Base-by-base conservation (phyloP, 2,113 vertebrate genomes). In the Zapus hudsonius region DNA sequence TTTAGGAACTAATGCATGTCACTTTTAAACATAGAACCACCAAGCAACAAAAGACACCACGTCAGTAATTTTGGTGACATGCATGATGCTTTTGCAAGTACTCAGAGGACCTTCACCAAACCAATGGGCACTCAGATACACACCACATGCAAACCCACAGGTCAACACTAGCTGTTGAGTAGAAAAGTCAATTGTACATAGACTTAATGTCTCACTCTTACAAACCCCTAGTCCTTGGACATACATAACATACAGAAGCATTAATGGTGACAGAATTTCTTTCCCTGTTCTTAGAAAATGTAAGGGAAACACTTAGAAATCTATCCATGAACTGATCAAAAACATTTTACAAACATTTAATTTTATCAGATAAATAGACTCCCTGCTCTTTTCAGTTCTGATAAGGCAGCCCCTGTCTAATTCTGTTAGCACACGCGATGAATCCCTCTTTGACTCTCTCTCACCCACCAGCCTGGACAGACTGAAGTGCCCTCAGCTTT, bases 401-500 rank as follows among this genome's bases (percentile, higher is more conserved):
- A 83, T 64, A 73, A 87, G 40, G 63, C 75, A 78, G 36, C 66
- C 57, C 44, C 31, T 67, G 83, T 87, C 92, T 92, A 90, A 80
- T 92, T 87, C 36, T 3, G 86, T 98, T 96, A 96, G 90, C 79
- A 87, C 95, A 91, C 74, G 67, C 42, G 59, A 95, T 89, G 94
- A 89, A 40, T 61, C 92, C 91, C 90, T 95, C 95, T 96, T 93
- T 95, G 92, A 89, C 91, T 92, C 78, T 89, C 92, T 97, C 94
- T 96, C 40, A 83, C 74, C 89, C 81, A 79, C 95, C 40, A 57
- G 87, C 90, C 91, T 95, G 90, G 90, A 84, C 94, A 96, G 96
- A 96, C 85, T 94, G 93, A 98, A 98, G 79, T 87, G 97, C 98
- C 97, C 96, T 97, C 93, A 98, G 97, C 97, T 97, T 96, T 96